These are phyloP conservation scores for Apodemia mormo DNA, from an alignment of 2,888 invertebrate genomes.

Conservation along the genomic window DNA sequence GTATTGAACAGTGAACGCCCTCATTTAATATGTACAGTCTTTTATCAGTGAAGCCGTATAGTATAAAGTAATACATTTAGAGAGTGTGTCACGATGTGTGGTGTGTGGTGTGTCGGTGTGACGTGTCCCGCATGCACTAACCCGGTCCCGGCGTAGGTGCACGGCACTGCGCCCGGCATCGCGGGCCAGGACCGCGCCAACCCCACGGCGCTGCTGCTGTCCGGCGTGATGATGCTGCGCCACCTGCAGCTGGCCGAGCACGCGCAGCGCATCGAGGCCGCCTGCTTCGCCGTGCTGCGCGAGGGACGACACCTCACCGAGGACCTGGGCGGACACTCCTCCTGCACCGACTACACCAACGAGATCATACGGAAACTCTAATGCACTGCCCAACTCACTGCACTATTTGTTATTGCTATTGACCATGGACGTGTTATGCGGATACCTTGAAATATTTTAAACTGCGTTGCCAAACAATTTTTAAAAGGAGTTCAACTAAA, in stretches of 20 bases:
- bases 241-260: slow-evolving; percentile 89
- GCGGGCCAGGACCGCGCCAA: slow-evolving; percentile 98
- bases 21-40: no score
- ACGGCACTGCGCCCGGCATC: slow-evolving; percentile 98
- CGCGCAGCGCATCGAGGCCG: slow-evolving; percentile 89
- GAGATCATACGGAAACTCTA: slow-evolving; percentile 85
- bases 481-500: no score
- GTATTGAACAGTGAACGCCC: no score
- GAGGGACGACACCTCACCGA: slow-evolving; percentile 92
- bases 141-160: slow-evolving; percentile 83
- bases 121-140: slow-evolving; percentile 26
- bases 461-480: no score
- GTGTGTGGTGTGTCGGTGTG: not conserved
- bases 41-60: no score
- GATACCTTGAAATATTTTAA: no score
- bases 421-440: not conserved
- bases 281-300: slow-evolving; percentile 93
- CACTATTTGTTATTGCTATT: no score
- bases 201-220: slow-evolving; percentile 97
- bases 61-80: no score
- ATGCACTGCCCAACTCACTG: slow-evolving; percentile 30
- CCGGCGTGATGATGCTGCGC: slow-evolving; percentile 99
- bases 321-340: slow-evolving; percentile 95
- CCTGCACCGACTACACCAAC: slow-evolving; percentile 96
- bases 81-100: no score